phyloP scores from a whole-genome alignment of 2,797 vertebrate species.

The Alca torda region DNA sequence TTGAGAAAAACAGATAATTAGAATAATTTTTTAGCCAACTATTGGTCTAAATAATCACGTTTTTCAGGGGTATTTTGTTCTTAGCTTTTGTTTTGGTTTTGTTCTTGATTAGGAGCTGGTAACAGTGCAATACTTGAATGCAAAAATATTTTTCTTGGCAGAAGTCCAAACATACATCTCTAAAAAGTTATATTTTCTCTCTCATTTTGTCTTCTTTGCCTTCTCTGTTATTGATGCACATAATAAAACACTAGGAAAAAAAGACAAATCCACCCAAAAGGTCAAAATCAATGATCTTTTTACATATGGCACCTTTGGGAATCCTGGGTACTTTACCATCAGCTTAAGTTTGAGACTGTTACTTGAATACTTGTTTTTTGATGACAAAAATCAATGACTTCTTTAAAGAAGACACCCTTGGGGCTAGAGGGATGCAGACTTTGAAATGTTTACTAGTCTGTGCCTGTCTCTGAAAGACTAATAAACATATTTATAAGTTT shows the following conservation, averaged over 20 bases:
- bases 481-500: constrained; percentile 69
- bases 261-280: constrained; percentile 73
- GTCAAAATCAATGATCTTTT: constrained; percentile 79
- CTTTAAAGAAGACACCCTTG: constrained; percentile 68
- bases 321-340: constrained; percentile 65
- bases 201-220: constrained; percentile 44
- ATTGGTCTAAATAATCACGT: background rate
- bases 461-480: constrained; percentile 53
- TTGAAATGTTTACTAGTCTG: constrained; percentile 68
- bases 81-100: background rate
- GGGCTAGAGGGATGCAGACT: constrained; percentile 60
- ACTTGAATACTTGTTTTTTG: constrained; percentile 76
- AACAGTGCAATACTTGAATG: background rate
- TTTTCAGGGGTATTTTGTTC: background rate
- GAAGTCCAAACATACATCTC: constrained; percentile 19
- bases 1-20: constrained; percentile 27
- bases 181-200: constrained; percentile 42
- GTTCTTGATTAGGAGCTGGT: background rate
- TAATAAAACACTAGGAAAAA: constrained; percentile 69
- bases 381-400: constrained; percentile 78
- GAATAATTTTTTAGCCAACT: background rate
- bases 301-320: constrained; percentile 72
- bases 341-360: constrained; percentile 66
- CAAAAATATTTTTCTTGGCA: constrained; percentile 54
- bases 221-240: constrained; percentile 60